Percentiles rank a stretch among this genome's conserved stretches.
phyloP scores from a whole-genome alignment of 2,797 vertebrate genomes.

The Manis crassicaudata region DNA sequence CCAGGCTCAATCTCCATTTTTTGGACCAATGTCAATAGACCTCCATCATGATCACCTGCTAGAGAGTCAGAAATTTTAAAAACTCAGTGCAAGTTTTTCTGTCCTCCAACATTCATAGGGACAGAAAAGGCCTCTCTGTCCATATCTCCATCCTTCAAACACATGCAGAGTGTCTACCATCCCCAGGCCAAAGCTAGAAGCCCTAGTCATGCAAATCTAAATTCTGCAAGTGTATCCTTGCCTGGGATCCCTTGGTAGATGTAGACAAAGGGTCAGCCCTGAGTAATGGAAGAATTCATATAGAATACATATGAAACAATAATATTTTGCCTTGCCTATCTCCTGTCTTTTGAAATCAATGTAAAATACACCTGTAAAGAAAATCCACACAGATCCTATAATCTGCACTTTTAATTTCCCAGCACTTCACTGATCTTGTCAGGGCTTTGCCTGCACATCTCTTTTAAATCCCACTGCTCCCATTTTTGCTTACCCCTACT shows the following conservation, averaged over 20 bases:
- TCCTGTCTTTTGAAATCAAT: not conserved
- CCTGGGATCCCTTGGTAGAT: not conserved
- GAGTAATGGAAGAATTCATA: not conserved
- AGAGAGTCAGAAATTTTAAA: not conserved
- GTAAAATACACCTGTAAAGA: not conserved
- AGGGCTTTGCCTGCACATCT: not conserved
- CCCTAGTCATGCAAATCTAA: no score
- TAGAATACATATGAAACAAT: not conserved
- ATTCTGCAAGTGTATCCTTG: not conserved
- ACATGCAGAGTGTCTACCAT: not conserved
- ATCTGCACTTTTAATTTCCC: not conserved
- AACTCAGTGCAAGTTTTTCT: not conserved
- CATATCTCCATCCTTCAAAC: not conserved
- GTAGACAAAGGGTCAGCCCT: not conserved
- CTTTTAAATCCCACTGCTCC: conserved; percentile 38
- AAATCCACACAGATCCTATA: not conserved
- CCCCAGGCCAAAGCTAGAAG: no score
- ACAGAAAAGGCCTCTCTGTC: not conserved
- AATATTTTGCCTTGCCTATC: not conserved
- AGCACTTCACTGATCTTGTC: not conserved
- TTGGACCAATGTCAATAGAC: not conserved
- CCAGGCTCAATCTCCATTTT: not conserved
- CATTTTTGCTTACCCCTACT: not conserved
- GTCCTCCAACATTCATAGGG: not conserved
- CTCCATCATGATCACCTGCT: not conserved